phyloP scores from a whole-genome alignment of 2,797 vertebrate species.

The Craterocephalus amniculus region DNA sequence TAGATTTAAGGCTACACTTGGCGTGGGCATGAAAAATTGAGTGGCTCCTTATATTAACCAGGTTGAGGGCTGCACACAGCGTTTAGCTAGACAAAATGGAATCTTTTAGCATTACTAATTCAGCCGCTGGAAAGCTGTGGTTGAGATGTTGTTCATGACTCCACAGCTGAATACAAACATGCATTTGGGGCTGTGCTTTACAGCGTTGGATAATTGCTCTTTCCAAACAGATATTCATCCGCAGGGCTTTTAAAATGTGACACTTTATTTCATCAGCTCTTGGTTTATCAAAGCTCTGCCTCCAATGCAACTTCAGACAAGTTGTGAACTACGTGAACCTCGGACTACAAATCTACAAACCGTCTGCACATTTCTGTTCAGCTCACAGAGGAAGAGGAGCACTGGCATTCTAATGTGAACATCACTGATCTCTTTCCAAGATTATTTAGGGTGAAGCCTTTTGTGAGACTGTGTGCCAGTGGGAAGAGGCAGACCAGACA shows the following conservation, averaged over 20 bases:
- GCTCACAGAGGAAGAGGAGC: conserved; percentile 20
- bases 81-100: conserved; percentile 79
- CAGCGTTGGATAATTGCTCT: conserved; percentile 35
- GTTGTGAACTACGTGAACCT: conserved; percentile 49
- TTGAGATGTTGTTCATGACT: conserved; percentile 43
- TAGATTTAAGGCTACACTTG: conserved; percentile 98
- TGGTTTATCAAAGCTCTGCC: conserved; percentile 33
- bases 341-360: conserved; percentile 30
- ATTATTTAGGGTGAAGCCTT: conserved; percentile 49
- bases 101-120: conserved; percentile 85
- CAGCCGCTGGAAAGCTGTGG: conserved; percentile 65
- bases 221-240: conserved; percentile 47
- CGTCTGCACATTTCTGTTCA: conserved; percentile 21
- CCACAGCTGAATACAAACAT: conserved; percentile 50
- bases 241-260: conserved; percentile 44
- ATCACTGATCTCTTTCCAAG: conserved; percentile 44
- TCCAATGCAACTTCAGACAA: conserved; percentile 23
- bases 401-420: conserved; percentile 24
- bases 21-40: conserved; percentile 97
- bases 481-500: conserved; percentile 75
- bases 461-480: conserved; percentile 61
- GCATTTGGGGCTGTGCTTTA: conserved; percentile 19
- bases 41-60: conserved; percentile 92
- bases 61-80: conserved; percentile 67
- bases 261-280: conserved; percentile 45